Base-by-base conservation (phyloP, 2,113 vertebrate species). In the Pontoporia blainvillei region DNA sequence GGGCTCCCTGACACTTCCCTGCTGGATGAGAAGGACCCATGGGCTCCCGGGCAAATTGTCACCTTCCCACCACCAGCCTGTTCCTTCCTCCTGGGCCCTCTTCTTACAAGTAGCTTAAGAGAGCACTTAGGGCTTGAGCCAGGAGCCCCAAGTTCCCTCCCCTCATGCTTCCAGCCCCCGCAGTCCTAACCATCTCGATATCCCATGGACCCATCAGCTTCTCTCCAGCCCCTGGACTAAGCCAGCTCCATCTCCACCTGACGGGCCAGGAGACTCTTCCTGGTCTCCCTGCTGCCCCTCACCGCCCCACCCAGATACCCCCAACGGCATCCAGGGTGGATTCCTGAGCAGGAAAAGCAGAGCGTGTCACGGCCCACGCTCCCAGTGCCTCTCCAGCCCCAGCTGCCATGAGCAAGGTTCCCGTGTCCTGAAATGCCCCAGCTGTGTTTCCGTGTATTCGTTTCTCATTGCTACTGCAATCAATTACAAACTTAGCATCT, bases 311-410 rank as follows among this genome's bases (percentile, higher is more conserved):
- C 8, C 5, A 6, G 3, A n/a, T 2, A 8, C 18, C 25, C 18
- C 14, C 54, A 10, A 0, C 1, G 5, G 27, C 54, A 41, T 44
- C 29, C 39, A 36, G 20, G n/a, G 66, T 21, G 7, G 64, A 34
- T 10, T 23, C 44, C 21, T 27, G 27, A 34, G 21, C 5, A 21
- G 14, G 71, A 61, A 82, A 21, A 17, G 4, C 20, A n/a, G 75
- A 39, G 39, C 10, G 15, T 3, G 7, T 52, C 36, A 9, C 0
- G 0, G 17, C 27, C 49, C 20, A 0, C 9, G n/a, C 21, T 15
- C 59, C 85, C 66, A 15, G 0, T 4, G 17, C 39, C 13, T 39
- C 85, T 59, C n/a, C 44, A 29, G 59, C 73, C 44, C 34, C 52
- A 25, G 34, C 59, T 27, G 34, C 39, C 12, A 6, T 14, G 27